Conservation (phyloP, 2,888 invertebrate genomes). For the Tachina fera region DNA sequence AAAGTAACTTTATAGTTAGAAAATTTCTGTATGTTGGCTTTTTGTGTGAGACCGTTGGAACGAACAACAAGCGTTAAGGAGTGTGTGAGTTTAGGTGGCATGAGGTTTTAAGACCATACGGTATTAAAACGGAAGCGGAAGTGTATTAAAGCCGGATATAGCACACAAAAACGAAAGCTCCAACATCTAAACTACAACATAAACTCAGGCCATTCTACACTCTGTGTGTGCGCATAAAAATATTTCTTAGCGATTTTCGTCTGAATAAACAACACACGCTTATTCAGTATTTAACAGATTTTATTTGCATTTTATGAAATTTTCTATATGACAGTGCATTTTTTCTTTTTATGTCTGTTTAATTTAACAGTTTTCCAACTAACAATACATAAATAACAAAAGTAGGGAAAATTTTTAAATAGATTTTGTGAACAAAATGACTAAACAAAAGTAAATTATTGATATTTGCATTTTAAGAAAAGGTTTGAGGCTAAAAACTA, state of each 20-base stretch:
- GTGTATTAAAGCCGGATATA: conserved; percentile 72
- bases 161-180: conserved; percentile 60
- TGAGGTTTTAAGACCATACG: conserved; percentile 66
- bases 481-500: too few relatives aligned
- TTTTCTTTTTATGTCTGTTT: conserved; percentile 13
- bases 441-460: conserved; percentile 32
- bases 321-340: neutral
- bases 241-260: conserved; percentile 22
- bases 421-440: conserved; percentile 41
- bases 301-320: conserved; percentile 39
- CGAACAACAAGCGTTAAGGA: neutral
- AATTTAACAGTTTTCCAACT: conserved; percentile 40
- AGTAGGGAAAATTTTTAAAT: conserved; percentile 27
- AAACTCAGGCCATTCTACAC: conserved; percentile 23
- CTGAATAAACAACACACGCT: conserved; percentile 32
- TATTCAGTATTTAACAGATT: conserved; percentile 32
- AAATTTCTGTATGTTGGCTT: conserved; percentile 43
- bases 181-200: conserved; percentile 46
- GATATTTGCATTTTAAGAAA: too few relatives aligned
- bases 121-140: conserved; percentile 70
- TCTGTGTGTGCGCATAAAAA: conserved; percentile 9
- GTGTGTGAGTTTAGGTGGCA: conserved; percentile 25
- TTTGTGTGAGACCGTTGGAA: conserved; percentile 1
- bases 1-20: conserved; percentile 57
- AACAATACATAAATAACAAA: conserved; percentile 30